Base-by-base conservation (phyloP, 2,113 vertebrate genomes). In the Collichthys lucidus region DNA sequence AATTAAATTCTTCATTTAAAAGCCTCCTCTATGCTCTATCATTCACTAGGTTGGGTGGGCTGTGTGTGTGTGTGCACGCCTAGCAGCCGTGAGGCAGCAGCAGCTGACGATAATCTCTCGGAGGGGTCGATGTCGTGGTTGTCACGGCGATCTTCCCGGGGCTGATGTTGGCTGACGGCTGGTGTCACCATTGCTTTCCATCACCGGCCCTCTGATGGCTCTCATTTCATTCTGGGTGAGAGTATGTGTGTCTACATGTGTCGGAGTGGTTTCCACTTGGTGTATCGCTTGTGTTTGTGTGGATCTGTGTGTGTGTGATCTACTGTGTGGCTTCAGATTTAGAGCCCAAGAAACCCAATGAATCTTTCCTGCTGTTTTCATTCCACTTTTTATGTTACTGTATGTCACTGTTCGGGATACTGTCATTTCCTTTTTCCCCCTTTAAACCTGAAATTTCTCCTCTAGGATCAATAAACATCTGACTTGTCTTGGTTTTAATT, bases 111-210 rank as follows among this genome's bases (percentile, higher is more conserved):
- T 93, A 92, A 92, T 94, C 88, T 94, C 88, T 93, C 70, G 63
- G 89, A 92, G 91, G 90, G 92, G 82, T 93, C 87, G 66, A 87
- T 91, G 92, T 94, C 76, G 87, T 88, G 93, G 90, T 92, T 94
- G 93, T 94, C 93, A 92, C 89, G 77, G 79, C 88, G 84, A 92
- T 92, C 89, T 89, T 89, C 82, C 87, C 57, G 14, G 63, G 83
- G 90, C 90, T 92, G 89, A 92, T 94, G 89, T 74, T 83, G 74
- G 86, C 86, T 94, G 91, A 92, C 91, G 91, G 89, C 93, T 90
- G 87, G 81, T 93, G 92, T 93, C 92, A 92, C 81, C 88, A 86
- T 88, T 71, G 83, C 84, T 94, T 88, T 81, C 83, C 87, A 70
- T 94, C 93, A 93, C 70, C 1, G 72, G 74, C 50, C 62, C 62